phyloP scores from a whole-genome alignment of 2,888 invertebrate species.

The Dynastes hyllus region DNA sequence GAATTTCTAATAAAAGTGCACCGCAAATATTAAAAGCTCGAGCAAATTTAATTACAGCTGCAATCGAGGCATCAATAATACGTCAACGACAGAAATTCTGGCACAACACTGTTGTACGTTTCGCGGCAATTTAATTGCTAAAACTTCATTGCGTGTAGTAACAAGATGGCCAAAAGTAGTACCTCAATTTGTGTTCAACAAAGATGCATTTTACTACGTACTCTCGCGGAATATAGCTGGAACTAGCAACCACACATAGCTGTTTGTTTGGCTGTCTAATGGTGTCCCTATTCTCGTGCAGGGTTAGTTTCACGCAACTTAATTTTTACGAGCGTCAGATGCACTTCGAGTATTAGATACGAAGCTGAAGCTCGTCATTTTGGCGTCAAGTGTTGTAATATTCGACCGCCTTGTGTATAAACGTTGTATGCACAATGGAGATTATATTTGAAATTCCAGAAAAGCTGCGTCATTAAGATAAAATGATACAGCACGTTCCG shows the following conservation, averaged over 20 bases:
- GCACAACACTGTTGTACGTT: too few relatives aligned
- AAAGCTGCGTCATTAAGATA: slow-evolving; percentile 32
- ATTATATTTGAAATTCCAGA: slow-evolving; percentile 34
- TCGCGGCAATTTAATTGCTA: too few relatives aligned
- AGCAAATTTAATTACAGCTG: too few relatives aligned
- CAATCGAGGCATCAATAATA: too few relatives aligned
- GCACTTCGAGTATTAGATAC: slow-evolving; percentile 20
- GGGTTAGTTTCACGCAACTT: neutral
- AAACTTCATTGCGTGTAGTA: too few relatives aligned
- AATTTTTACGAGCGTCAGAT: slow-evolving; percentile 40
- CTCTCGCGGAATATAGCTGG: too few relatives aligned
- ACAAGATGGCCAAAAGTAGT: too few relatives aligned
- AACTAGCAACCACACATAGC: neutral
- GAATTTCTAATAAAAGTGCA: too few relatives aligned
- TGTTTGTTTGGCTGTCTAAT: neutral
- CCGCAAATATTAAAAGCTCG: too few relatives aligned
- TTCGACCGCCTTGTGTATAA: slow-evolving; percentile 2
- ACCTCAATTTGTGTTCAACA: too few relatives aligned
- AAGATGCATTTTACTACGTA: too few relatives aligned
- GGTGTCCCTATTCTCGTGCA: neutral
- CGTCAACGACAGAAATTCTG: too few relatives aligned
- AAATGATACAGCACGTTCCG: slow-evolving; percentile 30
- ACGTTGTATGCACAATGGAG: slow-evolving; percentile 16
- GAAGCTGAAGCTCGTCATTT: slow-evolving; percentile 3
- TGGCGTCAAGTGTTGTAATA: slow-evolving; percentile 18